Evolutionary conservation across 1,140 invertebrate species (phyloP).

Genomic region (Drosophila nigrodunni): DNA sequence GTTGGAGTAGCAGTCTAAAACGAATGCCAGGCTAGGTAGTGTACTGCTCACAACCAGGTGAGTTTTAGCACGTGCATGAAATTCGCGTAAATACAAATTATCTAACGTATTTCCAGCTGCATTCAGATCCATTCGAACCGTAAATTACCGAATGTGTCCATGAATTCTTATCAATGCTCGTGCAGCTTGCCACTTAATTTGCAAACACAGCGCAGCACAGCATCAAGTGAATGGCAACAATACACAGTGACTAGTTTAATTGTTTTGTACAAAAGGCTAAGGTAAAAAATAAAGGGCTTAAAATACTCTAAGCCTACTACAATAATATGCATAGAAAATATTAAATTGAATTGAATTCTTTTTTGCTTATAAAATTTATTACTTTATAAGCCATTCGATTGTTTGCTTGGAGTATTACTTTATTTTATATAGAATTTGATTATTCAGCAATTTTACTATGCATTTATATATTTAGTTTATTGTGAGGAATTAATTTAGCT

Average conservation of each 20-base stretch:
- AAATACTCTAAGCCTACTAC: too few species aligned
- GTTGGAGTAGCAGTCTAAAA: background rate
- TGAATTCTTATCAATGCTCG: conserved; percentile 16
- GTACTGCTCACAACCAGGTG: background rate
- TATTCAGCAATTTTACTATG: too few species aligned
- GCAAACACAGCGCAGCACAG: background rate
- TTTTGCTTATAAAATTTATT: too few species aligned
- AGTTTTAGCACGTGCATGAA: conserved; percentile 38
- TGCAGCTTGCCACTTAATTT: conserved; percentile 16
- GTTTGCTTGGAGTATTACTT: too few species aligned
- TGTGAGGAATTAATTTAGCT: too few species aligned
- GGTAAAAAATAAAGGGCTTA: too few species aligned
- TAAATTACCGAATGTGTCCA: conserved; percentile 28
- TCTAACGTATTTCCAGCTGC: conserved; percentile 6
- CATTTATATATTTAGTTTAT: too few species aligned
- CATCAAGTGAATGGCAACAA: background rate
- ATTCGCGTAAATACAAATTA: conserved; percentile 50
- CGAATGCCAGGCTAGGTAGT: background rate
- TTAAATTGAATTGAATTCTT: too few species aligned
- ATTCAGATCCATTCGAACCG: conserved; percentile 25
- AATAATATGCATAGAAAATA: too few species aligned
- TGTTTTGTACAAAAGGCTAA: too few species aligned
- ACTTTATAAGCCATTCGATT: too few species aligned
- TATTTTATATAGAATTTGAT: too few species aligned
- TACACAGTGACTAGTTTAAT: background rate